Conservation (phyloP, 2,113 vertebrate genomes). For the Ceyx margarethae region DNA sequence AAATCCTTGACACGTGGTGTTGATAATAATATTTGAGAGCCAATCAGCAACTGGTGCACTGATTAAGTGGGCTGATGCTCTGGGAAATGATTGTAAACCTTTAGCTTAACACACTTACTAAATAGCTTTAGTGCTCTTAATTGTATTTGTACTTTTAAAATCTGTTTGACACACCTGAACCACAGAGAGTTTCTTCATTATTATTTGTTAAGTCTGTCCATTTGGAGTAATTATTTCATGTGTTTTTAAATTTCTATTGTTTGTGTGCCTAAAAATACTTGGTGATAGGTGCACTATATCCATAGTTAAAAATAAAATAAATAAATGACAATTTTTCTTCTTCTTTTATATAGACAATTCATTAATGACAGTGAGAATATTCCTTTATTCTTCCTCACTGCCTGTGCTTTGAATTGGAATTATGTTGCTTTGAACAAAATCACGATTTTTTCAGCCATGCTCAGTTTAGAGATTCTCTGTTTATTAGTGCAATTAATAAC, state of each 20-base stretch:
- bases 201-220: conserved; percentile 31
- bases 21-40: neutral
- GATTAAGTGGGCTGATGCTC: neutral
- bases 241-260: conserved; percentile 31
- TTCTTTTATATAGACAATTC: neutral
- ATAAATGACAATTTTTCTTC: neutral
- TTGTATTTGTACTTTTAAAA: conserved; percentile 20
- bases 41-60: conserved; percentile 38
- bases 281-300: neutral
- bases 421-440: neutral
- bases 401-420: neutral
- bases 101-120: conserved; percentile 11
- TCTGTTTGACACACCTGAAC: neutral
- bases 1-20: neutral
- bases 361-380: neutral
- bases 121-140: conserved; percentile 24
- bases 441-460: neutral
- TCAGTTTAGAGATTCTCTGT: neutral
- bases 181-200: conserved; percentile 1
- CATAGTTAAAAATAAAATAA: conserved; percentile 14
- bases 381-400: neutral
- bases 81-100: neutral
- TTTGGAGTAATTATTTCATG: conserved; percentile 9
- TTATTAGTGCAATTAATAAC: neutral
- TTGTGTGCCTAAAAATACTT: neutral